Evolutionary conservation across 2,113 vertebrate species (phyloP).

Genomic region (Anoura caudifer): DNA sequence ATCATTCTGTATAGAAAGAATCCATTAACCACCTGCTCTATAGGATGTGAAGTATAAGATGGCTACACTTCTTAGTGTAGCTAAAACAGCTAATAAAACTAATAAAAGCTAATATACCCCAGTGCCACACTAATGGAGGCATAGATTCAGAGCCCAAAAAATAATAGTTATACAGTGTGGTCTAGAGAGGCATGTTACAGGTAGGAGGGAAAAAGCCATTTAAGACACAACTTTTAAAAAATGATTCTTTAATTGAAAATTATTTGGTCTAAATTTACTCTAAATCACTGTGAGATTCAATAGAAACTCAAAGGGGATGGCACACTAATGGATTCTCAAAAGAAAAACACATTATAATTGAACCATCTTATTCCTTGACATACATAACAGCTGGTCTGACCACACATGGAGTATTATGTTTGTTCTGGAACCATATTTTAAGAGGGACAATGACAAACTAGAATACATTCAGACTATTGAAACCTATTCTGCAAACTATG

Average conservation of each 20-base stretch:
- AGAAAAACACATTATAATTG: conserved; percentile 56
- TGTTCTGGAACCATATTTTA: neutral
- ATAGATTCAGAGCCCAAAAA: neutral
- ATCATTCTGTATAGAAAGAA: neutral
- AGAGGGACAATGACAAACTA: conserved; percentile 26
- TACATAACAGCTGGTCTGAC: conserved; percentile 5
- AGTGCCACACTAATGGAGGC: neutral
- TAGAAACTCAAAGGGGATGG: conserved; percentile 9
- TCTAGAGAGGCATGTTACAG: neutral
- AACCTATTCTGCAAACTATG: neutral
- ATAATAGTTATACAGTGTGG: neutral
- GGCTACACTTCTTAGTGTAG: no score
- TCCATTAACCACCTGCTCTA: neutral
- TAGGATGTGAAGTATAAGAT: neutral
- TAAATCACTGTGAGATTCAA: conserved; percentile 25
- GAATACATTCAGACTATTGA: neutral
- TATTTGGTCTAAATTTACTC: neutral
- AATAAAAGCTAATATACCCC: neutral
- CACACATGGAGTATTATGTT: neutral
- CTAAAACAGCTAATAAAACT: no score
- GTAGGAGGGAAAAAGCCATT: neutral
- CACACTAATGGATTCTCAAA: conserved; percentile 31
- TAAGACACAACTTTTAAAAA: conserved; percentile 23
- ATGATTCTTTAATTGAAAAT: neutral
- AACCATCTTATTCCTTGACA: neutral